These are phyloP conservation scores for Rhinoderma darwinii DNA, from an alignment of 2,113 vertebrate genomes.

Conservation along the genomic window DNA sequence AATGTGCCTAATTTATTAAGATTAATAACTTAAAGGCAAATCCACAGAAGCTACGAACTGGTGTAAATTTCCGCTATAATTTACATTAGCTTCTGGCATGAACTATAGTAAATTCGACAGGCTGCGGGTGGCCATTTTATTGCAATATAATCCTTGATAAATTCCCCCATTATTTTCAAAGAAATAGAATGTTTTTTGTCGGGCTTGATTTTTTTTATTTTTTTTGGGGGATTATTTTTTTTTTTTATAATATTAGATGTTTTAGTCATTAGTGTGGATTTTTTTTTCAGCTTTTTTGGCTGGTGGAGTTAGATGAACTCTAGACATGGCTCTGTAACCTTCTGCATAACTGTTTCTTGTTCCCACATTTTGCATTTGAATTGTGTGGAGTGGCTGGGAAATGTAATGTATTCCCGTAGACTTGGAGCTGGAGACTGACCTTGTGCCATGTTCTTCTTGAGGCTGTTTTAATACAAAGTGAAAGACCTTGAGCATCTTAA, in stretches of 20 bases:
- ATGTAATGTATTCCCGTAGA: neutral
- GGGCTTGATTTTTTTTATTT: neutral
- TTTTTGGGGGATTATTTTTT: no score
- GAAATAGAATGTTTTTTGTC: neutral
- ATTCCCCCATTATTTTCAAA: no score
- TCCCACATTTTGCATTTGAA: neutral
- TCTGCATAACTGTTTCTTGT: constrained; percentile 1
- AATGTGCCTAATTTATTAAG: no score
- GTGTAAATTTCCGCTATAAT: no score
- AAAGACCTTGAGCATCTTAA: constrained; percentile 10
- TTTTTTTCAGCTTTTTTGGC: neutral
- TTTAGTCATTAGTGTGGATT: neutral
- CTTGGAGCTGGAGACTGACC: neutral
- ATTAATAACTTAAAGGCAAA: no score
- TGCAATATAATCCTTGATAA: no score
- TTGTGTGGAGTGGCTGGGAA: neutral
- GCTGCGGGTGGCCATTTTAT: no score
- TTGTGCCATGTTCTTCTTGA: neutral
- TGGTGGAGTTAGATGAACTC: neutral
- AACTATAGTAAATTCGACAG: no score
- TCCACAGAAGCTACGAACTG: no score
- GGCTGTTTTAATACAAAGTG: neutral
- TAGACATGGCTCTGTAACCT: neutral
- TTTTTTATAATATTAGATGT: no score
- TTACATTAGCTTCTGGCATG: no score